Percentiles rank a stretch among this genome's conserved stretches.
Conservation (phyloP, 2,797 vertebrate genomes). For the Knipowitschia caucasica region DNA sequence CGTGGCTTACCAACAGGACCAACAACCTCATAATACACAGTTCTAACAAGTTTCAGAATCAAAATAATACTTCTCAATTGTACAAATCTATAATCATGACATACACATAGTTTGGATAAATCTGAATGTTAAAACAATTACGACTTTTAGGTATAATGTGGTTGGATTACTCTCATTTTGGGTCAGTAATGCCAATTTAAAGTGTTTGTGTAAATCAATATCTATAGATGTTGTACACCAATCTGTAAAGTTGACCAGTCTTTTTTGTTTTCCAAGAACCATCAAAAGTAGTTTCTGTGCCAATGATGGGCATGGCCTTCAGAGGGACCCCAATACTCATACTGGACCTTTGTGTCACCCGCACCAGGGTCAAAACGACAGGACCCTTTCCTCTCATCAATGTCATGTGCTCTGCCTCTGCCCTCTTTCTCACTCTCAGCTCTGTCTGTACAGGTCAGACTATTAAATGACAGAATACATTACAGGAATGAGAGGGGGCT, state of each 20-base stretch:
- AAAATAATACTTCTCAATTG: no score
- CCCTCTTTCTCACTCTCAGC: slow-evolving; percentile 34
- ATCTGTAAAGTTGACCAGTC: background rate
- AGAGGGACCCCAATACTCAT: slow-evolving; percentile 65
- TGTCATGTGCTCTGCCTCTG: slow-evolving; percentile 51
- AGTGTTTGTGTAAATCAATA: background rate
- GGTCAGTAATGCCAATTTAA: background rate
- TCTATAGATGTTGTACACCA: background rate
- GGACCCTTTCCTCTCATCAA: slow-evolving; percentile 67
- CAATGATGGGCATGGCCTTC: slow-evolving; percentile 62
- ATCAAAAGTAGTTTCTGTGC: slow-evolving; percentile 22
- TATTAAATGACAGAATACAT: slow-evolving; percentile 99
- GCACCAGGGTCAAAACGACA: slow-evolving; percentile 65
- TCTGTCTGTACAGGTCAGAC: slow-evolving; percentile 75
- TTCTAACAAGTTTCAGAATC: no score
- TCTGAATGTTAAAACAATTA: no score
- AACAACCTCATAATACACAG: slow-evolving; percentile 27
- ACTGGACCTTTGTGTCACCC: slow-evolving; percentile 70
- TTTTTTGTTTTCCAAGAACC: slow-evolving; percentile 18
- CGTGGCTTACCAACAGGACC: slow-evolving; percentile 50
- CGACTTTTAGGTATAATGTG: no score
- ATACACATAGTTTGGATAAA: no score
- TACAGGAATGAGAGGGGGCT: slow-evolving; percentile 80
- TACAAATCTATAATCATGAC: no score
- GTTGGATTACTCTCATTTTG: background rate